Base-by-base conservation (phyloP, 2,113 vertebrate species). In the Thunnus maccoyii region DNA sequence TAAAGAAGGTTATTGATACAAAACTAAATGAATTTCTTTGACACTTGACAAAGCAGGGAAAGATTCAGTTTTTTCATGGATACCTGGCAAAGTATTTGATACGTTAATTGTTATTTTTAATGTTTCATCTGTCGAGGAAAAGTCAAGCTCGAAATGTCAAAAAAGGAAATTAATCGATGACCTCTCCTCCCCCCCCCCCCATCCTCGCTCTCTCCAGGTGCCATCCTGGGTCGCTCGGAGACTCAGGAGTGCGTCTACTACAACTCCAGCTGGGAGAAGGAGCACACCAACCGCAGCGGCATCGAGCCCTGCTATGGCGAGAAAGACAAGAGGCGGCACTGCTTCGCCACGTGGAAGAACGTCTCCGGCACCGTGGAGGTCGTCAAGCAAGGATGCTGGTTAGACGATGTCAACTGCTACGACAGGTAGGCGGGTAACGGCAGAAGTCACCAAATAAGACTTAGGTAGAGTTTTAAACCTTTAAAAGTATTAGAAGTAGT, bases 331-430 rank as follows among this genome's bases (percentile, higher is more conserved):
- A 94, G 98, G 4, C 75, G 94, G 52, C 98, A 99, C 94, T 99
- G 98, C 90, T 99, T 99, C 89, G 97, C 98, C 89, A 98, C 98
- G 0, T 99, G 98, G 98, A 99, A 98, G 94, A 99, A 99, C 81
- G 95, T 95, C 88, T 99, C 98, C 9, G 98, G 98, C 52, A 94
- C 94, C 25, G 95, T 99, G 88, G 97, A 98, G 93, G 95, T 99
- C 8, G 97, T 99, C 66, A 99, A 98, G 90, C 97, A 99, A 88
- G 98, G 98, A 71, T 99, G 98, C 95, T 99, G 98, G 98, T 95
- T 99, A 72, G 98, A 99, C 88, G 98, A 99, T 80, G 96, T 98
- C 94, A 99, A 99, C 93, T 99, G 98, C 89, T 99, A 99, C 30
- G 97, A 99, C 95, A 98, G 97, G 98, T 99, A 77, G 5, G 36